Base-by-base conservation (phyloP, 2,797 vertebrate species). In the Pteronotus mesoamericanus region DNA sequence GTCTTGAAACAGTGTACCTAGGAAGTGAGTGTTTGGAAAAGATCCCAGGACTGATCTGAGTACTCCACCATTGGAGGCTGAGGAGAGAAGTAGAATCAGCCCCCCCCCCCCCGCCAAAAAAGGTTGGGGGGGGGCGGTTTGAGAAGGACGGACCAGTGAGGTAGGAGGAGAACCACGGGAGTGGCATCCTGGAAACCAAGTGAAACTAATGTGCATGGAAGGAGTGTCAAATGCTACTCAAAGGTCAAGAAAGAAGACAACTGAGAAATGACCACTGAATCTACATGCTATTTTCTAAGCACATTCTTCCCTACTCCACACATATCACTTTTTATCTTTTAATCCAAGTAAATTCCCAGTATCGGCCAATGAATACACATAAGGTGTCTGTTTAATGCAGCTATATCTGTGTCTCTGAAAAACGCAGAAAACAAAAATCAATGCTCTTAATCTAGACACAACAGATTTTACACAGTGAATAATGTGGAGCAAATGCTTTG, bases 301-400 rank as follows among this genome's bases (percentile, higher is more conserved):
- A 51, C n/a, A 5, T 77, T 94, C 68, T 91, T 89, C 71, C 78
- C 66, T 66, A 85, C 34, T 80, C 51, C 34, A 83, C 8, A 19
- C 29, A 42, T 57, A 51, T 0, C n/a, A 86, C 10, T 44, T 92
- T 71, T 85, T 59, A 64, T 86, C 48, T 74, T 89, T 95, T 84
- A 96, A 74, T 92, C 44, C 66, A 92, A 29, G 39, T 74, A 87
- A 95, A 95, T 87, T 84, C 44, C 39, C 80, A 95, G 37, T 61
- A 86, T 46, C 89, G n/a, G n/a, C 59, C 19, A 94, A 84, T 39
- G 64, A 94, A 92, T 84, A 89, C 15, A 79, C 46, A 37, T 39
- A 83, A 59, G 29, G 22, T 84, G 96, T 93, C 55, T 92, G 32
- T 83, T 95, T 96, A 93, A 94, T 86, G 29, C n/a, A 95, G 6